Base-by-base conservation (phyloP, 2,888 invertebrate genomes). In the Dicranocentrus wangi region DNA sequence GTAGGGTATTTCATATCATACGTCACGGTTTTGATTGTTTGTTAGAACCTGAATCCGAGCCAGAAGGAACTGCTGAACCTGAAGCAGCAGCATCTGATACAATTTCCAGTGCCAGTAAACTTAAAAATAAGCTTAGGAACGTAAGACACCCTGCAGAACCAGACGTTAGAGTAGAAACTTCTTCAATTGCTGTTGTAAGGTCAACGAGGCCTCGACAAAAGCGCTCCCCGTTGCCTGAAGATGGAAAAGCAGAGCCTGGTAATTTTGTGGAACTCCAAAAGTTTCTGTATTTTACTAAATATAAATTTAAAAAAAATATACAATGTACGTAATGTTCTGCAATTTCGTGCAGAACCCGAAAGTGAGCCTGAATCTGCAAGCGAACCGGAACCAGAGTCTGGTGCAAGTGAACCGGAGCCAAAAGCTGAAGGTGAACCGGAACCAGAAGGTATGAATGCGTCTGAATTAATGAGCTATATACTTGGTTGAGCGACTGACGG, bases 11-110 rank as follows among this genome's bases (percentile, higher is more conserved):
- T n/a, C n/a, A 28, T 70, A 19, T 27, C n/a, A 19, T 42, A 7
- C 3, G 3, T 32, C 10, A 10, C 10, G 32, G 32, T 32, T 32
- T 32, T 7, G 5, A 32, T 32, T 32, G 5, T 32, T 3, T 51
- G n/a, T 51, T 19, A 72, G 63, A 72, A 47, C 63, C 72, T 10
- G 61, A 60, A 47, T 17, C 32, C 3, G 70, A 70, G 27, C 58
- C 70, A 10, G 70, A 70, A 70, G 70, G 70, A 13, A 58, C 58
- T 39, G 88, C 89, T 15, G 89, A 90, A 86, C 89, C 91, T 0
- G 89, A 89, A 70, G 88, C 90, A 1, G n/a, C 76, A 21, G 21
- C 68, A 5, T 51, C 77, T 19, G 80, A 79, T 39, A 70, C 43
- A 58, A 82, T 80, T 66, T 84, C 85, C 68, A 82, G 77, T 77